Percentiles rank a stretch among this genome's conserved stretches.
phyloP scores from a whole-genome alignment of 2,888 invertebrate genomes.

The Liopterus haemorrhoidalis region DNA sequence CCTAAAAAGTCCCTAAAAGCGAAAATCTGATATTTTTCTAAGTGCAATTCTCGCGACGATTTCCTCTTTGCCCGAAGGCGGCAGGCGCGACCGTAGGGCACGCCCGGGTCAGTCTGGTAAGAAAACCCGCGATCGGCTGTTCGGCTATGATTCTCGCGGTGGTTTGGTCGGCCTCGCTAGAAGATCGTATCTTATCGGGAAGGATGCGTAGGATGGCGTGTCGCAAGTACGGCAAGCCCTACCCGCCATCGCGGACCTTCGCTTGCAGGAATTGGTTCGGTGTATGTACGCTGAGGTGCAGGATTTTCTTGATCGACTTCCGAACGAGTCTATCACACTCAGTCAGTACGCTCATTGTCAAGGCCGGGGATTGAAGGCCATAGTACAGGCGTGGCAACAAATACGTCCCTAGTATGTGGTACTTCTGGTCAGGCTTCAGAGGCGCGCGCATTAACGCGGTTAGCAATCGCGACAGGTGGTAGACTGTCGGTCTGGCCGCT shows the following conservation, averaged over 20 bases:
- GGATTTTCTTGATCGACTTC: not conserved
- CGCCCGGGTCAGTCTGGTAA: too few relatives aligned
- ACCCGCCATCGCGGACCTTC: constrained; percentile 4
- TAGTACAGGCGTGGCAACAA: constrained; percentile 6
- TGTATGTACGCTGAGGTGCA: constrained; percentile 2
- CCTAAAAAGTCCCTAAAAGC: too few relatives aligned
- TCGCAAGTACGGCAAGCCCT: not conserved
- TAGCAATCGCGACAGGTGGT: too few relatives aligned
- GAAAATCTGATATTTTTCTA: too few relatives aligned
- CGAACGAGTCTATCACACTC: constrained; percentile 1
- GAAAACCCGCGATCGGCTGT: too few relatives aligned
- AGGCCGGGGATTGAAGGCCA: constrained; percentile 10
- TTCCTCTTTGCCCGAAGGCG: too few relatives aligned
- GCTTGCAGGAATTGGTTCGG: not conserved
- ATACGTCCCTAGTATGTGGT: not conserved
- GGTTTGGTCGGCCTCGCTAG: too few relatives aligned
- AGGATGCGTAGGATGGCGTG: not conserved
- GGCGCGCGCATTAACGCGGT: too few relatives aligned
- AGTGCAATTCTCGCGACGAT: too few relatives aligned
- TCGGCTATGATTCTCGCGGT: too few relatives aligned
- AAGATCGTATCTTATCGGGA: not conserved
- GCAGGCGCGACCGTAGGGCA: too few relatives aligned
- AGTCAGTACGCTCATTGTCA: constrained; percentile 8
- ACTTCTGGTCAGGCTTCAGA: constrained; percentile 6
- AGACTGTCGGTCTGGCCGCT: too few relatives aligned